These are phyloP conservation scores for Ceratothoa steindachneri DNA, from an alignment of 2,888 invertebrate genomes.

Conservation along the genomic window DNA sequence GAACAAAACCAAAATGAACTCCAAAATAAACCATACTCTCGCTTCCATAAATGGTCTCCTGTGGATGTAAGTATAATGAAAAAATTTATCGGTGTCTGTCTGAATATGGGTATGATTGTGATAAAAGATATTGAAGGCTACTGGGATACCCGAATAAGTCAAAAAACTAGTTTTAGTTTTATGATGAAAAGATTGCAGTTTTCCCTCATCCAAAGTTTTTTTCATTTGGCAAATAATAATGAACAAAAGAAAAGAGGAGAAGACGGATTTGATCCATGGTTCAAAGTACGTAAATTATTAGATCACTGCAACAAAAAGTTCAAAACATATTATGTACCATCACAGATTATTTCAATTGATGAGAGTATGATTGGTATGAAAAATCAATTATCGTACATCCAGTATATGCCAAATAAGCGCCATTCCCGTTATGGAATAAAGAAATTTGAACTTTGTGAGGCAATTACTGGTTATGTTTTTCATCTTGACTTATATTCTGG, in stretches of 20 bases:
- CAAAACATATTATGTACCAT: background rate
- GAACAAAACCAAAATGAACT: background rate
- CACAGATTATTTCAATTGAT: background rate
- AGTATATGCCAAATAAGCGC: slow-evolving; percentile 8
- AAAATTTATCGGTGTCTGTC: background rate
- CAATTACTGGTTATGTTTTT: background rate
- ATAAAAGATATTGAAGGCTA: background rate
- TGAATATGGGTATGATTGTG: background rate
- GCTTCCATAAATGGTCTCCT: background rate
- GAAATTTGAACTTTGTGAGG: background rate
- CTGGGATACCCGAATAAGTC: background rate
- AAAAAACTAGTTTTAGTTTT: background rate
- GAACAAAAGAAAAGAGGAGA: background rate
- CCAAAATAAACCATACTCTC: background rate
- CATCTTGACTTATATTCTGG: background rate
- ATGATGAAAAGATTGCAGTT: background rate
- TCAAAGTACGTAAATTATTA: background rate
- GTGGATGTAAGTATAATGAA: background rate
- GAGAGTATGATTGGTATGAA: slow-evolving; percentile 5
- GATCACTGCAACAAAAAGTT: background rate
- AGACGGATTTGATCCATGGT: background rate
- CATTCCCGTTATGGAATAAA: background rate
- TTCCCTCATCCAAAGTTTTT: background rate
- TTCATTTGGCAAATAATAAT: background rate
- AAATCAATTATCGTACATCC: background rate